These are phyloP conservation scores for Chironomus striatipennis DNA, from an alignment of 1,140 invertebrate genomes.

Conservation along the genomic window DNA sequence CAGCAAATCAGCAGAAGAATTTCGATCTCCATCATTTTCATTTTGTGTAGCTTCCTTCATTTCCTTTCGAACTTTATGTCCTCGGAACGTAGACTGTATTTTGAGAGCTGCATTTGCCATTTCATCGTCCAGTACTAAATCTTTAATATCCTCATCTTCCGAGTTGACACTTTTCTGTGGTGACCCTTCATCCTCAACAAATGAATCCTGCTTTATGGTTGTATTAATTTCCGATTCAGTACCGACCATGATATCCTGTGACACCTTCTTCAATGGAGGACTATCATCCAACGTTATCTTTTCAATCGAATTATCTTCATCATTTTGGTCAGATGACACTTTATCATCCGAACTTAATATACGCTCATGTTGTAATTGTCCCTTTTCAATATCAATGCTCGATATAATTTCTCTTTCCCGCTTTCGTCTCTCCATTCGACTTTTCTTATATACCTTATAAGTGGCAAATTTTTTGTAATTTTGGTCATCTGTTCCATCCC, in stretches of 20 bases:
- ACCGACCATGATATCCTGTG: not conserved
- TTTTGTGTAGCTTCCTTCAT: not conserved
- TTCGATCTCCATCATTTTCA: not conserved
- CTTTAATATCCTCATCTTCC: constrained; percentile 15
- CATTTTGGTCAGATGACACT: not conserved
- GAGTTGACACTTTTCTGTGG: constrained; percentile 24
- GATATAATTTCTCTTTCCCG: not conserved
- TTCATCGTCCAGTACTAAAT: not conserved
- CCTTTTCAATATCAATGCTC: not conserved
- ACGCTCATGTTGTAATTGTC: not conserved
- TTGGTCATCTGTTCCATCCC: constrained; percentile 29
- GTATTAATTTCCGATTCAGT: constrained; percentile 27
- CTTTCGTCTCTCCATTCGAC: not conserved
- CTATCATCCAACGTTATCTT: not conserved
- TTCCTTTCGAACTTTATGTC: not conserved
- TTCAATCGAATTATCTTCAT: not conserved
- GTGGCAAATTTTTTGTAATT: constrained; percentile 24
- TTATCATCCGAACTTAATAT: not conserved
- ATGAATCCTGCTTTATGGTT: constrained; percentile 28
- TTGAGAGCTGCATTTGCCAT: not conserved
- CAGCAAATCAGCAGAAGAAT: not conserved
- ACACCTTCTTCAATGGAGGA: not conserved
- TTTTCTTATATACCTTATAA: constrained; percentile 17
- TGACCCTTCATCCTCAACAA: constrained; percentile 30
- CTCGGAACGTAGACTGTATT: not conserved